Percentiles rank a stretch among this genome's conserved stretches.
Evolutionary conservation across 2,888 invertebrate genomes (phyloP).

Genomic region (Matsumyia berberina): DNA sequence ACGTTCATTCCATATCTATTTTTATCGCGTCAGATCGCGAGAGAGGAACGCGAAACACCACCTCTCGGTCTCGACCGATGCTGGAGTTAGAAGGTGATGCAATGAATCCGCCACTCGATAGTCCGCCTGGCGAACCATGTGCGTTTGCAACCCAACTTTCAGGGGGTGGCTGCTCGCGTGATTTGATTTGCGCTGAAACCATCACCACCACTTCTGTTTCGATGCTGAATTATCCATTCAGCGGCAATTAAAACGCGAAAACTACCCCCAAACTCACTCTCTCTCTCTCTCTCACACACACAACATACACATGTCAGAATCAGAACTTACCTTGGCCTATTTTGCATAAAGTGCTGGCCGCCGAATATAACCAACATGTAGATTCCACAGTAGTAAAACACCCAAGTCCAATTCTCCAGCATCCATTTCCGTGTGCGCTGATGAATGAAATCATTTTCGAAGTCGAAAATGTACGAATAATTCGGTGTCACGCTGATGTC

Average conservation of each 20-base stretch:
- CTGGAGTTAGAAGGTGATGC: constrained; percentile 22
- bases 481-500: constrained; percentile 90
- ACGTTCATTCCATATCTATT: constrained; percentile 18
- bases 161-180: constrained; percentile 6
- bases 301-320: constrained; percentile 17
- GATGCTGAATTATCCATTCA: constrained; percentile 17
- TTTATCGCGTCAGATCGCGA: constrained; percentile 16
- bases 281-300: background rate
- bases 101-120: background rate
- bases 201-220: background rate
- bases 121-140: constrained; percentile 24
- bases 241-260: constrained; percentile 2
- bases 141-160: constrained; percentile 8
- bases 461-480: constrained; percentile 97
- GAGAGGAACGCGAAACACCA: background rate
- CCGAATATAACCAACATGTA: constrained; percentile 98
- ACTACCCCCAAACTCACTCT: background rate
- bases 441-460: constrained; percentile 97
- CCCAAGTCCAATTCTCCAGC: constrained; percentile 97
- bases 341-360: constrained; percentile 97
- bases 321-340: constrained; percentile 89
- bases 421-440: constrained; percentile 96
- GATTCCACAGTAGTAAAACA: constrained; percentile 93
- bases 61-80: background rate
- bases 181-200: constrained; percentile 13